A percentile compares a stretch with the other conserved stretches of the same genome.
These are phyloP conservation scores for Manis javanica DNA, from an alignment of 2,797 vertebrate species.

Conservation along the genomic window DNA sequence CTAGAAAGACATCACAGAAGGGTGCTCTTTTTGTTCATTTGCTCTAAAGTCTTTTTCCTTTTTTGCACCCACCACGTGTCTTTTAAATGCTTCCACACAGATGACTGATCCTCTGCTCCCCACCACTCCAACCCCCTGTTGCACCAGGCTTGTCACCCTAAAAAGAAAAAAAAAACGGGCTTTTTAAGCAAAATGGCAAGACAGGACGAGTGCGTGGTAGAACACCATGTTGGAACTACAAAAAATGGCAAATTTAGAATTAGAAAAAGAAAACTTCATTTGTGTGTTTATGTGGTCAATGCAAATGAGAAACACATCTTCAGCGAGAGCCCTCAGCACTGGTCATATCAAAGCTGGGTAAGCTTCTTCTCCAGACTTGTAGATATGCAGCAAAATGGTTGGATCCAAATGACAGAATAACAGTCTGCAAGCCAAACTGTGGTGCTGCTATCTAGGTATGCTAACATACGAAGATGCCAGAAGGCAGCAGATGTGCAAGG, in stretches of 20 bases:
- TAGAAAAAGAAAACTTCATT: neutral
- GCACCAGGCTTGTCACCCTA: neutral
- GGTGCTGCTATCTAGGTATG: neutral
- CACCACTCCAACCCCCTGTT: neutral
- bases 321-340: neutral
- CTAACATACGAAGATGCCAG: neutral
- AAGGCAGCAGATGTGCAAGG: neutral
- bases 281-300: neutral
- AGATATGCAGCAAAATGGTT: neutral
- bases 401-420: neutral
- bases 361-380: neutral
- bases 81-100: neutral
- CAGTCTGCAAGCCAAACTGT: neutral
- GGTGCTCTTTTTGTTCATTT: neutral
- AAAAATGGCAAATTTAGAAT: neutral
- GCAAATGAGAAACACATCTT: neutral
- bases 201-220: accelerated
- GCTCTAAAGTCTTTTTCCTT: neutral
- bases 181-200: neutral
- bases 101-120: neutral
- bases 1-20: neutral
- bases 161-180: neutral
- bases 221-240: neutral
- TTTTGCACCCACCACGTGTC: neutral
- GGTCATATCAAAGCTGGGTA: neutral